Evolutionary conservation across 2,113 vertebrate genomes (phyloP).

Genomic region (Laticauda colubrina): DNA sequence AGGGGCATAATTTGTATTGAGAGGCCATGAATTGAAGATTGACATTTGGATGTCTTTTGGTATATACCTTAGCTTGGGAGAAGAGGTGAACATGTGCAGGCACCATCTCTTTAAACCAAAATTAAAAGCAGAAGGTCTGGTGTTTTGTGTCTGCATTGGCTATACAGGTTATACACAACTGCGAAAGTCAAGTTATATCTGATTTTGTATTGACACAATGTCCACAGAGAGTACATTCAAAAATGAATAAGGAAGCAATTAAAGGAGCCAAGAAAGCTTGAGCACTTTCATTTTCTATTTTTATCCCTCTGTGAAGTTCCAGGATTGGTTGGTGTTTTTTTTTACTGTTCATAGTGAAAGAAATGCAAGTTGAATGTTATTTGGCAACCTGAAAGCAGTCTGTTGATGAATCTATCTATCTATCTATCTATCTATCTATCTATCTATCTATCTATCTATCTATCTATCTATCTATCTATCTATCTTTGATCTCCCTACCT

Average conservation of each 20-base stretch:
- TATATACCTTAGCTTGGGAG: background rate
- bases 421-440: no score
- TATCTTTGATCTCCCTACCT: no score
- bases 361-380: background rate
- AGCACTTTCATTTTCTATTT: background rate
- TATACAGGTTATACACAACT: background rate
- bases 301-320: background rate
- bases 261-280: background rate
- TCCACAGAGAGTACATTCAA: no score
- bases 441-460: no score
- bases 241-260: background rate
- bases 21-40: background rate
- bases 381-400: background rate
- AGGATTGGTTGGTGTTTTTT: background rate
- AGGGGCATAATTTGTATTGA: background rate
- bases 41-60: background rate
- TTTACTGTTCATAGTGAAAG: background rate
- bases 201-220: no score
- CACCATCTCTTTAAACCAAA: background rate
- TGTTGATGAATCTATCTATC: background rate
- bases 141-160: background rate
- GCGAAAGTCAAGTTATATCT: background rate
- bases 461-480: no score
- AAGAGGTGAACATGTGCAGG: background rate
- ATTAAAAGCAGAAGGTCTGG: background rate